These are phyloP conservation scores for Elymnias hypermnestra DNA, from an alignment of 1,140 invertebrate genomes.

Conservation along the genomic window DNA sequence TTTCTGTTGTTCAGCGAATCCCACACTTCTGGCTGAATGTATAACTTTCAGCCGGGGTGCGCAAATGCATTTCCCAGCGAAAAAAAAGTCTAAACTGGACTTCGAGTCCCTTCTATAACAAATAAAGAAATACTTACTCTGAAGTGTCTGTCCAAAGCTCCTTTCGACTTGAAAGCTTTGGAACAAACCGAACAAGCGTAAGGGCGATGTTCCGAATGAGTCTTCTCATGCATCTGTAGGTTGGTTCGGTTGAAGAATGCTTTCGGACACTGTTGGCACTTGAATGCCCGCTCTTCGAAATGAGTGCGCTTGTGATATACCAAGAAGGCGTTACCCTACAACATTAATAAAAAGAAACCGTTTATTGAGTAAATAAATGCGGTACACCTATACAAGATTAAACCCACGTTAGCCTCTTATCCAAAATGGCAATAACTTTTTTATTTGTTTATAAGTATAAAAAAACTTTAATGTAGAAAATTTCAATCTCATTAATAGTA, in stretches of 20 bases:
- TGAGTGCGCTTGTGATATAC: conserved; percentile 77
- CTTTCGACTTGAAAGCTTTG: conserved; percentile 60
- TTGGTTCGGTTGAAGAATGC: conserved; percentile 74
- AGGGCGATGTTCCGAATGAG: conserved; percentile 61
- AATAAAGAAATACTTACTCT: conserved; percentile 29
- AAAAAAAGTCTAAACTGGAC: too few species aligned
- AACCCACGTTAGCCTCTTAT: too few species aligned
- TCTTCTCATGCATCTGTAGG: conserved; percentile 69
- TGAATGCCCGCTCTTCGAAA: conserved; percentile 73
- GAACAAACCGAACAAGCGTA: conserved; percentile 48
- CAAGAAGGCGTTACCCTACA: conserved; percentile 56
- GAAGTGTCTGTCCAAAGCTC: conserved; percentile 53
- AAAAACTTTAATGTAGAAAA: too few species aligned
- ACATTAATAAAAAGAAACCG: too few species aligned
- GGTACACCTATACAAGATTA: too few species aligned
- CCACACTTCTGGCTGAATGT: too few species aligned
- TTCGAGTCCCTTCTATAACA: too few species aligned
- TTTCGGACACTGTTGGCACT: conserved; percentile 72
- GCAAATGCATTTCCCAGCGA: neutral
- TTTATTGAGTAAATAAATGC: too few species aligned
- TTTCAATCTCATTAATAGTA: too few species aligned
- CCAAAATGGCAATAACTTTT: too few species aligned
- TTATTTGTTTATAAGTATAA: too few species aligned
- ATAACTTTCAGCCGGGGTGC: too few species aligned
- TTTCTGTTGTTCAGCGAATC: neutral